Percentiles rank a stretch among this genome's conserved stretches.
Evolutionary conservation across 1,140 invertebrate genomes (phyloP).

Genomic region (Lineus longissimus): DNA sequence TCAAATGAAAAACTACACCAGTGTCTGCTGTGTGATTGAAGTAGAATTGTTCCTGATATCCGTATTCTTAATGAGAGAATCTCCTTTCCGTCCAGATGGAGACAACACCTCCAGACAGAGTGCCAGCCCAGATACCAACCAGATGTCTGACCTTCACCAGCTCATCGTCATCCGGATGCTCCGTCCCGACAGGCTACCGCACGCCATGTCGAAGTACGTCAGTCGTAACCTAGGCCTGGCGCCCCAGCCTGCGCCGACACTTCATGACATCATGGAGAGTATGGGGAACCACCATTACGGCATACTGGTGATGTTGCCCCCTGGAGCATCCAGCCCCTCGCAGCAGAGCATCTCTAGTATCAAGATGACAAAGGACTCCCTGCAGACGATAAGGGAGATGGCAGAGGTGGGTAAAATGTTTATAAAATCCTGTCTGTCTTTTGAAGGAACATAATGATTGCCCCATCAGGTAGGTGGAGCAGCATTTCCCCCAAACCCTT

Average conservation of each 20-base stretch:
- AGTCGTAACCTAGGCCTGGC: conserved; percentile 36
- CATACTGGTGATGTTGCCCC: conserved; percentile 41
- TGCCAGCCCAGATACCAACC: too few relatives aligned
- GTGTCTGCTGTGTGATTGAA: too few relatives aligned
- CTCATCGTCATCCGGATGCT: conserved; percentile 49
- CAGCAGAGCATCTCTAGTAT: conserved; percentile 29
- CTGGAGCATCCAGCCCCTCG: conserved; percentile 19
- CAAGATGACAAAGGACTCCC: conserved; percentile 35
- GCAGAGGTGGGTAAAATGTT: conserved; percentile 34
- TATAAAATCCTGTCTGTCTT: too few relatives aligned
- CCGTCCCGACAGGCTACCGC: conserved; percentile 43
- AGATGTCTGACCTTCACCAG: conserved; percentile 44
- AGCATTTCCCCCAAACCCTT: too few relatives aligned
- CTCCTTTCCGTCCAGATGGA: too few relatives aligned
- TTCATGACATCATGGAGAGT: conserved; percentile 25
- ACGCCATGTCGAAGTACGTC: conserved; percentile 39
- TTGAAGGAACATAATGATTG: too few relatives aligned
- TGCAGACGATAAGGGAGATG: conserved; percentile 32
- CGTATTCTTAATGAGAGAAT: too few relatives aligned
- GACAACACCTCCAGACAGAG: too few relatives aligned
- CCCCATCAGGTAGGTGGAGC: too few relatives aligned
- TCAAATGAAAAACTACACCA: too few relatives aligned
- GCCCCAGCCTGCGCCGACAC: conserved; percentile 30
- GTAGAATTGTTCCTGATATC: too few relatives aligned
- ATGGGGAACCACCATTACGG: conserved; percentile 19